A percentile compares a stretch with the other conserved stretches of the same genome.
Conservation (phyloP, 1,140 invertebrate species). For the Chymomyza costata region DNA sequence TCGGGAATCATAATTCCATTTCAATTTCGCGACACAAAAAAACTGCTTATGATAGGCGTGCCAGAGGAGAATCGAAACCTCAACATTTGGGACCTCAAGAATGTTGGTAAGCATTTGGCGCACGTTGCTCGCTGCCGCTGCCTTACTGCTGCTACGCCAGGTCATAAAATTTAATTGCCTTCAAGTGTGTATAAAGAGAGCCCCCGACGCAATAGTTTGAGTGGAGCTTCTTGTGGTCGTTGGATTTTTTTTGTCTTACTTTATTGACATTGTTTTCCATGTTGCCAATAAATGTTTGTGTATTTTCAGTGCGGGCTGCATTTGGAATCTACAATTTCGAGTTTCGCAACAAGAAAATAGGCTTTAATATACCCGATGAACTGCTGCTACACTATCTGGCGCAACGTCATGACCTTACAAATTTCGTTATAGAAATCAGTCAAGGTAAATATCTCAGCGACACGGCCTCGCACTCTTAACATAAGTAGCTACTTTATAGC, state of each 20-base stretch:
- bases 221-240: constrained; percentile 5
- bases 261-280: constrained; percentile 3
- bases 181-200: constrained; percentile 19
- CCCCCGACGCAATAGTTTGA: constrained; percentile 17
- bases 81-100: constrained; percentile 71
- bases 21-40: constrained; percentile 73
- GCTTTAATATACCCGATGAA: constrained; percentile 70
- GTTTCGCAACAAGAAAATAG: constrained; percentile 72
- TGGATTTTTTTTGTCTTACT: constrained; percentile 1
- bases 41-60: constrained; percentile 68
- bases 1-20: constrained; percentile 73
- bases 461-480: not conserved
- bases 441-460: constrained; percentile 58
- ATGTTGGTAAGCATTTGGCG: constrained; percentile 62
- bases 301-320: constrained; percentile 63
- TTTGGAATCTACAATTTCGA: constrained; percentile 73
- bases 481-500: constrained; percentile 48
- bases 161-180: constrained; percentile 46
- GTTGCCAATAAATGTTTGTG: too few species aligned
- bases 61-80: constrained; percentile 70
- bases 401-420: constrained; percentile 68
- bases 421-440: constrained; percentile 74
- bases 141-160: constrained; percentile 20
- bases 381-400: constrained; percentile 67
- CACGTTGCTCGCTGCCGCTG: constrained; percentile 22